Evolutionary conservation across 2,113 vertebrate genomes (phyloP), one percentile per base, ranked within the genome.

Genomic region (Ammodytes marinus): DNA sequence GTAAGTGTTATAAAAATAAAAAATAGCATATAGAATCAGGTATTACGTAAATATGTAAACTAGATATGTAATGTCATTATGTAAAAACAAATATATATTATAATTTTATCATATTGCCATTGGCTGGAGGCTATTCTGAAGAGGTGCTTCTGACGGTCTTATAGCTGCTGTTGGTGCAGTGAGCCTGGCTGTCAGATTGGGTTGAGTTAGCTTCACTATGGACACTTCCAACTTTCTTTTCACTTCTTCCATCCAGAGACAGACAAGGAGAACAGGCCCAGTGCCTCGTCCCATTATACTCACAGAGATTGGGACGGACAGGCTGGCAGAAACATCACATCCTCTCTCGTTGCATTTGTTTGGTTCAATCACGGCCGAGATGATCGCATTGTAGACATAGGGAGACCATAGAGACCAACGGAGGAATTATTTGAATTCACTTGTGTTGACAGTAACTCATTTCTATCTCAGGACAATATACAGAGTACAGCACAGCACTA

Each of bases 321-420:
- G 79, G 79, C 86, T 65, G 81, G 46, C 79, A 80, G 86, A 77
- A 77, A 77, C 88, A 80, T 90, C 88, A 82, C 69, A 88, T 90
- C 79, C 83, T 89, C 83, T 89, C 81, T 84, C 65, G 89, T 91
- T 88, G 77, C 83, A 85, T 88, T 85, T 89, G 85, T 90, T 90
- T 90, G 68, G 63, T 89, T 90, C 85, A 80, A 86, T 89, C 86
- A 73, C 12, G 35, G 59, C 55, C 27, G 77, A 27, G 52, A 69
- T 49, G 65, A 83, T 85, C 37, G 60, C 86, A 27, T 86, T 73
- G 77, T 87, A 81, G 84, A 88, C 85, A 82, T 59, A 50, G 2
- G 77, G 85, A 71, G 74, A 79, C 27, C 27, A 27, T 27, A 27
- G 27, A 27, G 1, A 86, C 86, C 78, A 46, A n/a, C 45, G 42